Base-by-base conservation (phyloP, 2,797 vertebrate genomes). In the Pelochelys cantorii region DNA sequence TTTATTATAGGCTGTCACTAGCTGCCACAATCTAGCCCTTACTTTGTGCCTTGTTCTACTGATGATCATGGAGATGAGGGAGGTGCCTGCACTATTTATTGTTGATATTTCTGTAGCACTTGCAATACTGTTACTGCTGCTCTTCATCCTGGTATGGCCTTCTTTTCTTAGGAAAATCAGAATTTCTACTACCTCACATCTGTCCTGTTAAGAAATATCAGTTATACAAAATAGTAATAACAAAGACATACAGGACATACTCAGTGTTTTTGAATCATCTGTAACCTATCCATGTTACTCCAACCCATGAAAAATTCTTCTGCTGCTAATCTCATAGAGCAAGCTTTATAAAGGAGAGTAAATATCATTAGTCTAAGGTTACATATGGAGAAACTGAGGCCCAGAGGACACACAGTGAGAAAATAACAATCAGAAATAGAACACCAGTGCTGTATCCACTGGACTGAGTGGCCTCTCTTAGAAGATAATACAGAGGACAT, bases 221-320 rank as follows among this genome's bases (percentile, higher is more conserved):
- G 88, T 23, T 55, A 90, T 88, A 87, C 84, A 83, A 82, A 88
- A 79, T 91, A 94, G 65, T 85, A 31, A 62, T 88, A 91, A 93
- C 87, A 93, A 86, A 84, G 95, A 79, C 55, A 25, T 11, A 12
- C 75, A 83, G 59, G 90, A 91, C 42, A 87, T 97, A 91, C 93
- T 95, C 86, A 89, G 89, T 83, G 62, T 89, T 85, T 84, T 74
- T 81, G 96, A 97, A 86, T 53, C 95, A 71, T 89, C 94, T 95
- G 83, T 93, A 96, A 84, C 42, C 79, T 77, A 62, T 86, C 60
- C 79, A 31, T 79, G 84, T 87, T 75, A 60, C 68, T 96, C 77
- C 53, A 87, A 90, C 81, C 91, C 0, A 20, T 87, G 55, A 90
- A 81, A 87, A 93, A 90, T 27, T 91, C 83, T 77, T 77, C 15